These are phyloP conservation scores for Plectrocnemia conspersa DNA, from an alignment of 1,140 invertebrate species.

Conservation along the genomic window DNA sequence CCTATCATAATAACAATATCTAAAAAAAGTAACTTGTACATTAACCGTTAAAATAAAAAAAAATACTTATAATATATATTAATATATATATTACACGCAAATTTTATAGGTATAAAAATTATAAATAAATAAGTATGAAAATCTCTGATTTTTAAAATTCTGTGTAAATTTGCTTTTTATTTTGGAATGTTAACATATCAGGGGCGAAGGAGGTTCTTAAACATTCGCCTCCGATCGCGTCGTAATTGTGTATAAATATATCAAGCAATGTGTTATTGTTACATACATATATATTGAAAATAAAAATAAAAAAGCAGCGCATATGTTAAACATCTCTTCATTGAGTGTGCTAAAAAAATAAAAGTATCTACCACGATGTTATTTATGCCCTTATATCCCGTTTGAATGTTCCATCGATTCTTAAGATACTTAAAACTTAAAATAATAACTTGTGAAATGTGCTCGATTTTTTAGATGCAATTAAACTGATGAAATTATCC, in stretches of 20 bases:
- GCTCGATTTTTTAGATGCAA: slow-evolving; percentile 10
- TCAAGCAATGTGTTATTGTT: slow-evolving; percentile 1
- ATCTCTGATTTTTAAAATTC: not conserved
- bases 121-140: slow-evolving; percentile 2
- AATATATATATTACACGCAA: not conserved
- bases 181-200: not conserved
- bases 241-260: too few species aligned
- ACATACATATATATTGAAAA: slow-evolving; percentile 1
- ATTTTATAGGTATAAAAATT: slow-evolving; percentile 16
- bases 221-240: not conserved
- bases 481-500: not conserved
- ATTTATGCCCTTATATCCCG: slow-evolving; percentile 34
- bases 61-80: slow-evolving; percentile 8
- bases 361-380: slow-evolving; percentile 17
- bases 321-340: not conserved
- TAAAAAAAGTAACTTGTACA: slow-evolving; percentile 31
- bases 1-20: too few species aligned
- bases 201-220: not conserved
- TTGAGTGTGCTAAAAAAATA: slow-evolving; percentile 13
- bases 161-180: not conserved
- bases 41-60: slow-evolving; percentile 26
- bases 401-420: slow-evolving; percentile 32
- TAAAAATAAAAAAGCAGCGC: not conserved
- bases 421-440: slow-evolving; percentile 28
- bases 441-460: slow-evolving; percentile 28